Evolutionary conservation across 2,888 invertebrate genomes (phyloP).

Genomic region (Ditylenchus weischeri): DNA sequence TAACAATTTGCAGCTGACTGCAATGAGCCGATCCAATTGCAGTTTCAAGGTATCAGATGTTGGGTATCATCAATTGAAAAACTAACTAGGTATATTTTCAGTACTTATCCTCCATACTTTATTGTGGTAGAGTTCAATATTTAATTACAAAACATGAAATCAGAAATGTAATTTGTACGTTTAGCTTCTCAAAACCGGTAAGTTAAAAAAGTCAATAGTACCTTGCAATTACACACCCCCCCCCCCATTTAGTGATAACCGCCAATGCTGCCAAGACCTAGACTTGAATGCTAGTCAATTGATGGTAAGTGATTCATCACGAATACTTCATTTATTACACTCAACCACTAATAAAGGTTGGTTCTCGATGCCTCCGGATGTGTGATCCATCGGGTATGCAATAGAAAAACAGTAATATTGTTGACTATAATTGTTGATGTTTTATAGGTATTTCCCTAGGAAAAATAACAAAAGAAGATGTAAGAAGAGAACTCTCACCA

Average conservation of each 20-base stretch:
- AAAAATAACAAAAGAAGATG: slow-evolving; percentile 52
- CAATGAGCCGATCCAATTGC: slow-evolving; percentile 45
- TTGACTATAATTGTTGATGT: too few relatives aligned
- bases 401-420: too few relatives aligned
- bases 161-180: too few relatives aligned
- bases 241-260: slow-evolving; percentile 35
- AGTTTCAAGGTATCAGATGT: slow-evolving; percentile 38
- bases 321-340: not conserved
- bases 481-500: slow-evolving; percentile 21
- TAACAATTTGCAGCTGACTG: slow-evolving; percentile 41
- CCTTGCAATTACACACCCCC: too few relatives aligned
- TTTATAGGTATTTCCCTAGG: slow-evolving; percentile 38
- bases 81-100: too few relatives aligned
- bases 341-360: slow-evolving; percentile 36
- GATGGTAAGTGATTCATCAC: slow-evolving; percentile 33
- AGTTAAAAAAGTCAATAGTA: too few relatives aligned
- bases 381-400: slow-evolving; percentile 50
- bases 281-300: slow-evolving; percentile 53
- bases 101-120: slow-evolving; percentile 53
- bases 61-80: too few relatives aligned
- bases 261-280: slow-evolving; percentile 52
- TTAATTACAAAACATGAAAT: too few relatives aligned
- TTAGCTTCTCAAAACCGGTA: slow-evolving; percentile 50
- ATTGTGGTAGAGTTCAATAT: slow-evolving; percentile 31
- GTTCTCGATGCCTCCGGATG: slow-evolving; percentile 51